Evolutionary conservation across 2,797 vertebrate genomes (phyloP), one percentile per base, ranked within the genome.

Genomic region (Lates japonicus): DNA sequence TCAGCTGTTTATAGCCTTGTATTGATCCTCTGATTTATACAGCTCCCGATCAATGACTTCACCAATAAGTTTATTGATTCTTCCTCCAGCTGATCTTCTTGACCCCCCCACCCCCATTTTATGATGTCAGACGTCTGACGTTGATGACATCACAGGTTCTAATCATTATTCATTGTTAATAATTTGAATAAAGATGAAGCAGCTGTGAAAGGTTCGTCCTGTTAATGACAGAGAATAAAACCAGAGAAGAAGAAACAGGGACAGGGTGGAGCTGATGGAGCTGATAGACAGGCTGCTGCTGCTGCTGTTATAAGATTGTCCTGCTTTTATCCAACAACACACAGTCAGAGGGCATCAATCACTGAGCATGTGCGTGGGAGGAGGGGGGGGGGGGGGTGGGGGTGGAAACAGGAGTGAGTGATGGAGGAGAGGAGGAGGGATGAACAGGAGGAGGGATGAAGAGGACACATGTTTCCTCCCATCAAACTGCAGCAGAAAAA

Each of bases 241-340:
- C n/a, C 3, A 22, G n/a, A 37, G 8, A 51, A 46, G 22, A n/a
- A n/a, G n/a, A 51, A n/a, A 12, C 49, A 5, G 49, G 42, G 37
- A 46, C 49, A 5, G 25, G 25, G 37, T 41, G 74, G 25, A n/a
- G 57, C 8, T 62, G 82, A 83, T 89, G 80, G 37, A 25, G 69
- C 80, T 74, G 87, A 89, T 89, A 85, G 81, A 85, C 75, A 74
- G 60, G 62, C 65, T 55, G 68, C 73, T 74, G 29, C 78, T 71
- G 67, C 52, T 55, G 62, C 62, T 74, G 20, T 74, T 83, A 83
- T 83, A 80, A 85, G 76, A 86, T 85, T 84, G 79, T 35, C 31
- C 72, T 69, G 78, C 78, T 84, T 81, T 86, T 76, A 84, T 80
- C 79, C 76, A 63, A 22, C 76, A 63, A 61, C 77, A 80, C 65